Evolutionary conservation across 92 coral and sea anemone genomes (phyloP), one percentile per base, ranked within the genome.

Genomic region (Nematostella vectensis): DNA sequence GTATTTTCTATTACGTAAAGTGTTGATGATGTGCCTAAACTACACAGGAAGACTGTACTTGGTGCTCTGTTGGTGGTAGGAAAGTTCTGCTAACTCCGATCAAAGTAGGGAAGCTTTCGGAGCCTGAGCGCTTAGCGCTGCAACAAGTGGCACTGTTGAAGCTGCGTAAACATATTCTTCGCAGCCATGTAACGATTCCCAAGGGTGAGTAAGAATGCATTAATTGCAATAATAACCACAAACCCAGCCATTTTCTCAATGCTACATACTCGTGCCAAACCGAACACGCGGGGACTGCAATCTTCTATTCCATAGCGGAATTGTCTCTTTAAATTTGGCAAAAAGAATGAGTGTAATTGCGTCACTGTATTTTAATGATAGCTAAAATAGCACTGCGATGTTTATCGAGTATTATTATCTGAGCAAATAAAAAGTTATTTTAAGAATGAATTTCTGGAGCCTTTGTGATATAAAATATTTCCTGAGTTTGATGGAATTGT

Each of bases 51-150:
- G 71, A 93, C 42, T 93, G 68, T 47, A 74, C 69, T 37, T 93
- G 99, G 99, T 69, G 74, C 29, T 87, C 96, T 22, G 88, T 75
- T 28, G 93, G 88, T 12, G 96, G 99, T 12, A 65, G 78, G 12
- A 75, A 59, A 50, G 83, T 93, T 20, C 71, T 66, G 40, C 93
- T 93, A 0, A 72, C 76, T 6, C 71, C 70, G 47, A 68, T 76
- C 1, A 72, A 69, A 25, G 61, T 81, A 27, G 70, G 83, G 13
- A 69, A 64, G 11, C 74, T 93, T 21, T 87, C 88, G 1, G 87
- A 72, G 25, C 80, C 99, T 15, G 99, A 93, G 67, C 82, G 88
- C 20, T 66, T 88, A 13, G 88, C 99, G 2, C 82, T 93, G 17
- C 99, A 93, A 45, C 88, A 85, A 52, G 74, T 87, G 16, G 91